Evolutionary conservation across 2,797 vertebrate species (phyloP).

Genomic region (Taeniopygia guttata): DNA sequence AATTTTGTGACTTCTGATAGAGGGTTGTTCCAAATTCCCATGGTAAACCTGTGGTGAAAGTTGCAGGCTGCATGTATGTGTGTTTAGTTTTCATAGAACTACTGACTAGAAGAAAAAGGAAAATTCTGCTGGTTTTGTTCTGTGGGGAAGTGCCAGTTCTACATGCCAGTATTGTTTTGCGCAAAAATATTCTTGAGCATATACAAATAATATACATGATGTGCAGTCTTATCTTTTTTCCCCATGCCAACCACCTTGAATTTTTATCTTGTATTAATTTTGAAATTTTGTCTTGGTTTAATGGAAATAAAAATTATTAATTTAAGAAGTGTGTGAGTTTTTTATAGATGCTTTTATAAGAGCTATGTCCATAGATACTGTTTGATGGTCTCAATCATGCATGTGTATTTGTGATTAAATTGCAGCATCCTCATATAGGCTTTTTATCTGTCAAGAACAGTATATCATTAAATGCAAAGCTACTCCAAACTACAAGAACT

Average conservation of each 20-base stretch:
- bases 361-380: not conserved
- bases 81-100: constrained; percentile 25
- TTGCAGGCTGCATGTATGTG: not conserved
- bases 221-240: not conserved
- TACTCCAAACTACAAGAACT: not conserved
- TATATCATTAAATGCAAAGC: not conserved
- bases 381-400: not conserved
- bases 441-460: not conserved
- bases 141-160: constrained; percentile 28
- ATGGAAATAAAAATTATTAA: constrained; percentile 72
- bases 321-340: constrained; percentile 13
- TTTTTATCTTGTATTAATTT: constrained; percentile 59
- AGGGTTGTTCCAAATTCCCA: not conserved
- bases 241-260: constrained; percentile 30
- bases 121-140: constrained; percentile 10
- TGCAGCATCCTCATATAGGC: not conserved
- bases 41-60: not conserved
- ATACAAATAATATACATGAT: not conserved
- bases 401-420: constrained; percentile 31
- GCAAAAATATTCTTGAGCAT: constrained; percentile 27
- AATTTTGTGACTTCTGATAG: not conserved
- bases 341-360: not conserved
- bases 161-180: constrained; percentile 19
- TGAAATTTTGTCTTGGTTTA: constrained; percentile 41
- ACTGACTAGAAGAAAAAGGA: not conserved